Evolutionary conservation across 2,113 vertebrate genomes (phyloP), one percentile per base, ranked within the genome.

Genomic region (Chascanopsetta lugubris): DNA sequence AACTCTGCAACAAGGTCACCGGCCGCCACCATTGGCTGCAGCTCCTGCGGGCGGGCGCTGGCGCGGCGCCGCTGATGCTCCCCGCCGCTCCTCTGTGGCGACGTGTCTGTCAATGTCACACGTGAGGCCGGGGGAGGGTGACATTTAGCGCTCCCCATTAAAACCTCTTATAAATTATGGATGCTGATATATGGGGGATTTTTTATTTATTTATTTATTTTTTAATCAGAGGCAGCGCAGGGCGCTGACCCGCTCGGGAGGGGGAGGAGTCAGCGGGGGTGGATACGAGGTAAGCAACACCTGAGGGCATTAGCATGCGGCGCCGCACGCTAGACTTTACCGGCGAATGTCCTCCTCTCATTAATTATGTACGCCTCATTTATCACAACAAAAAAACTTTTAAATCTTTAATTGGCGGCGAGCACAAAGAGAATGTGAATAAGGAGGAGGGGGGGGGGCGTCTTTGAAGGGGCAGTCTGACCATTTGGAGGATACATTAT

Each of bases 151-250:
- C 64, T 42, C 55, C 66, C 75, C 72, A 78, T 86, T 87, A 86
- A 81, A 75, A n/a, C n/a, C 22, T 49, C 83, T 72, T 61, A 81
- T 79, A 77, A 89, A 88, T 89, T 70, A 90, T 85, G 80, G 75
- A 88, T 80, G 76, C 53, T 88, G 81, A 88, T 89, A 70, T 61
- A 76, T 56, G 60, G 58, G 63, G 30, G 69, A 24, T 69, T 79
- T n/a, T n/a, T n/a, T n/a, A n/a, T n/a, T n/a, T n/a, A n/a, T n/a
- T n/a, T n/a, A n/a, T n/a, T n/a, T n/a, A n/a, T n/a, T n/a, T 85
- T 89, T 85, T 20, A 84, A 86, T 88, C 88, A 87, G 74, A 80
- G 26, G 58, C 48, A 55, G 60, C 47, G 48, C 40, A 55, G 60
- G 47, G 48, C 40, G 65, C 50, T 82, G 77, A 87, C 72, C 84